These are phyloP conservation scores for Knipowitschia caucasica DNA, from an alignment of 2,797 vertebrate genomes.

Conservation along the genomic window DNA sequence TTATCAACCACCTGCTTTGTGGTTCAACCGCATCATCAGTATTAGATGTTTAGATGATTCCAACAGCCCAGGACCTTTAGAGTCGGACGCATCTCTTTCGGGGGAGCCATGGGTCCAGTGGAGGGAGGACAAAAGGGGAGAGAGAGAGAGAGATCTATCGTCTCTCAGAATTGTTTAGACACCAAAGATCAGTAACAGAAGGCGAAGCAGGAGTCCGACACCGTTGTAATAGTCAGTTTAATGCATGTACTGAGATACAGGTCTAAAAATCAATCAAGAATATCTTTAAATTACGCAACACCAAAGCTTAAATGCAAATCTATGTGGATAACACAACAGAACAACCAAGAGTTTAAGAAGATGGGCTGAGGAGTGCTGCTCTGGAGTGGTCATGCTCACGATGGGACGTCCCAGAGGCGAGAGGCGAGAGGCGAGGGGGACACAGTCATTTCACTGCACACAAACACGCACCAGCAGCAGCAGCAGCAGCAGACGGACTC, in stretches of 20 bases:
- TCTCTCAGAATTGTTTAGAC: no score
- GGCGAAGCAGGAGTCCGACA: neutral
- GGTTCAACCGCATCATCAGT: no score
- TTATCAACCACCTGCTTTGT: no score
- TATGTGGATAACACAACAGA: constrained; percentile 63
- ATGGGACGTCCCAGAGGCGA: constrained; percentile 43
- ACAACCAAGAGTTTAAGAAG: constrained; percentile 62
- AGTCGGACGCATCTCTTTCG: no score
- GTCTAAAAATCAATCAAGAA: constrained; percentile 72
- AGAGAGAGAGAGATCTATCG: no score
- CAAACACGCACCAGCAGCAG: constrained; percentile 61
- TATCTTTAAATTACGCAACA: constrained; percentile 62
- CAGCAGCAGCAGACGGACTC: constrained; percentile 35
- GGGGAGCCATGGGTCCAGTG: no score
- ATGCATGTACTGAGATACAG: constrained; percentile 67
- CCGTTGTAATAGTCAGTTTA: constrained; percentile 55
- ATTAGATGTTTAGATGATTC: no score
- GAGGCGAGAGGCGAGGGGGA: constrained; percentile 63
- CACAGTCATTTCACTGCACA: constrained; percentile 67
- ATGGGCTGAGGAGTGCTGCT: constrained; percentile 50
- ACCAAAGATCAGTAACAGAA: no score
- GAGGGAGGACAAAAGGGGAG: no score
- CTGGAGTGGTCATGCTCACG: constrained; percentile 70
- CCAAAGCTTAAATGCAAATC: constrained; percentile 68
- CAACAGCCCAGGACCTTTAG: no score